Evolutionary conservation across 2,888 invertebrate genomes (phyloP).

Genomic region (Amblyjoppa proteus): DNA sequence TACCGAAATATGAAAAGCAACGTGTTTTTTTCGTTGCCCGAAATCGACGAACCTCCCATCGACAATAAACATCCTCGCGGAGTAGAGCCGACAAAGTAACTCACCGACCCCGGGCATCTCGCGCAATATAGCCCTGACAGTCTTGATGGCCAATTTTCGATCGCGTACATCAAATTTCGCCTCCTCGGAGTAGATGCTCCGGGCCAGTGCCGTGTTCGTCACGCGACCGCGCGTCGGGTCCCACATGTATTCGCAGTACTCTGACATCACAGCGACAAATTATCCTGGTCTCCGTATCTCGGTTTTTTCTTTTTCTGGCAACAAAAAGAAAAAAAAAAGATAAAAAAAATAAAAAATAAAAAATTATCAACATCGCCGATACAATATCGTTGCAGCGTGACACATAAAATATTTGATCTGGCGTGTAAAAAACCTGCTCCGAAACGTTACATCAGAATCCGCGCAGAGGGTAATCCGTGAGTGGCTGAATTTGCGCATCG

Average conservation of each 20-base stretch:
- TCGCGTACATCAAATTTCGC: constrained; percentile 79
- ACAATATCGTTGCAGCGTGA: not conserved
- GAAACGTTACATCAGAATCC: not conserved
- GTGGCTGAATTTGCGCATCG: not conserved
- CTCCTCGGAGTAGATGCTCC: constrained; percentile 80
- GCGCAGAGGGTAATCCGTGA: not conserved
- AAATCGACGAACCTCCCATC: not conserved
- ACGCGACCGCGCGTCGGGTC: constrained; percentile 78
- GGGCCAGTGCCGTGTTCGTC: constrained; percentile 69
- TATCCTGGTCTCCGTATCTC: not conserved
- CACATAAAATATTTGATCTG: not conserved
- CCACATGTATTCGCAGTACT: constrained; percentile 84
- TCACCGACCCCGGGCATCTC: constrained; percentile 82
- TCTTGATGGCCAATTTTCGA: constrained; percentile 82
- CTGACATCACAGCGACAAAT: constrained; percentile 75
- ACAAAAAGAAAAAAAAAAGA: not conserved
- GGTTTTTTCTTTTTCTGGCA: not conserved
- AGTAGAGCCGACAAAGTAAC: constrained; percentile 53
- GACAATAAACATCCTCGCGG: not conserved
- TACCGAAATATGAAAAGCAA: no score
- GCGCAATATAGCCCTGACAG: constrained; percentile 81
- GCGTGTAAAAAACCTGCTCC: not conserved
- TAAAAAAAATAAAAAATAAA: no score
- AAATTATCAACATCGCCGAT: not conserved
- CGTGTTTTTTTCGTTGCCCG: no score